Evolutionary conservation across 2,888 invertebrate genomes (phyloP).

Genomic region (Drosophila macrothrix): DNA sequence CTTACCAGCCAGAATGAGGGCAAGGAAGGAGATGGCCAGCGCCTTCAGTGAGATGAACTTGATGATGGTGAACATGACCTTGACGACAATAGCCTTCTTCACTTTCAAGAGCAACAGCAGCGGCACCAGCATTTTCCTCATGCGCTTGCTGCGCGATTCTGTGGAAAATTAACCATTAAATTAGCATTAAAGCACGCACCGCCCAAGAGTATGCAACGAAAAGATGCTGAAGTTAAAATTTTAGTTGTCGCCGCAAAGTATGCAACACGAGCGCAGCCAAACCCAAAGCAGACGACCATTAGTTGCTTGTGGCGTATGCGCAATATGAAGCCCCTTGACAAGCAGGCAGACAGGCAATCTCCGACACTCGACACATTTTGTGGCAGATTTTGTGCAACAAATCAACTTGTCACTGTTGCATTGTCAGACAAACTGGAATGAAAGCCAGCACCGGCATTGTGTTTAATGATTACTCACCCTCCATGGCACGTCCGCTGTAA

Average conservation of each 20-base stretch:
- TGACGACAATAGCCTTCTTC: conserved; percentile 88
- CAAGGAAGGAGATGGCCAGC: conserved; percentile 87
- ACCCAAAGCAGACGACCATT: not conserved
- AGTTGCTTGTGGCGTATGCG: conserved; percentile 38
- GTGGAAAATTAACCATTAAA: conserved; percentile 29
- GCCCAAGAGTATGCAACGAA: conserved; percentile 49
- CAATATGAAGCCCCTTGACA: conserved; percentile 15
- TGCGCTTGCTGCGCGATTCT: conserved; percentile 87
- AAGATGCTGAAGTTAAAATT: not conserved
- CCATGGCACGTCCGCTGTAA: conserved; percentile 83
- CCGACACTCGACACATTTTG: not conserved
- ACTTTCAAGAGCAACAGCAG: conserved; percentile 87
- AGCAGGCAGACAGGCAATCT: not conserved
- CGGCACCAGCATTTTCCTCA: conserved; percentile 88
- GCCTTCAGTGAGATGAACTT: conserved; percentile 89
- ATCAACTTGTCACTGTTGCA: conserved; percentile 22
- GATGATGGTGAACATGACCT: conserved; percentile 87
- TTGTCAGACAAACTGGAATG: conserved; percentile 12
- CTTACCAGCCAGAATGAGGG: conserved; percentile 87
- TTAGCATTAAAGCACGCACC: not conserved
- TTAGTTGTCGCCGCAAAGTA: conserved; percentile 31
- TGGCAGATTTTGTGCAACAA: conserved; percentile 10
- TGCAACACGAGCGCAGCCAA: conserved; percentile 33
- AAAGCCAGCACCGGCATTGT: conserved; percentile 19
- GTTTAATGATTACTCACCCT: conserved; percentile 73